Conservation (phyloP, 1,140 invertebrate genomes). For the Grapholita molesta region DNA sequence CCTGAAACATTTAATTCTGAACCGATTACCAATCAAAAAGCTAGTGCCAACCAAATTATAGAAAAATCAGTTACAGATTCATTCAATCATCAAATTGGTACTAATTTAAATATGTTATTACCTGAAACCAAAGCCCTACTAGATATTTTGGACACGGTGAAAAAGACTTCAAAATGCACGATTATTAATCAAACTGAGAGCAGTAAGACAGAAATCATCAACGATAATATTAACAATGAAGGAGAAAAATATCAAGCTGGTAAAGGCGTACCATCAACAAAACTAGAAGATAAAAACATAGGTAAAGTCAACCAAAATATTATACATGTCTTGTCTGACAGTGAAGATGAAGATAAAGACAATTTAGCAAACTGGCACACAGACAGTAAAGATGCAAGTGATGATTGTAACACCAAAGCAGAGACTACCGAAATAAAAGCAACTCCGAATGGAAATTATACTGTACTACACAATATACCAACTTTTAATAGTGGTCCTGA, state of each 20-base stretch:
- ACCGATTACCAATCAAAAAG: background rate
- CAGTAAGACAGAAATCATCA: too few relatives aligned
- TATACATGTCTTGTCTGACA: too few relatives aligned
- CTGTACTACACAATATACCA: background rate
- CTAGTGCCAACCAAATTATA: background rate
- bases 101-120: background rate
- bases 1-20: background rate
- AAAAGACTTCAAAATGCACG: background rate
- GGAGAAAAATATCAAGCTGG: too few relatives aligned
- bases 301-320: too few relatives aligned
- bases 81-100: background rate
- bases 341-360: background rate
- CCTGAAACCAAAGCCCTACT: background rate
- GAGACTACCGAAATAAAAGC: background rate
- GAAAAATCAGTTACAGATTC: background rate
- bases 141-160: background rate
- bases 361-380: background rate
- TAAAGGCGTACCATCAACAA: too few relatives aligned
- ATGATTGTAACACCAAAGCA: background rate
- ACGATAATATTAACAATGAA: too few relatives aligned
- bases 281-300: too few relatives aligned
- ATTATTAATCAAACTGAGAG: too few relatives aligned
- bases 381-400: background rate
- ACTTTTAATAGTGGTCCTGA: background rate
- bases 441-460: background rate